Conservation (phyloP, 2,888 invertebrate species). For the Brassicogethes aeneus region DNA sequence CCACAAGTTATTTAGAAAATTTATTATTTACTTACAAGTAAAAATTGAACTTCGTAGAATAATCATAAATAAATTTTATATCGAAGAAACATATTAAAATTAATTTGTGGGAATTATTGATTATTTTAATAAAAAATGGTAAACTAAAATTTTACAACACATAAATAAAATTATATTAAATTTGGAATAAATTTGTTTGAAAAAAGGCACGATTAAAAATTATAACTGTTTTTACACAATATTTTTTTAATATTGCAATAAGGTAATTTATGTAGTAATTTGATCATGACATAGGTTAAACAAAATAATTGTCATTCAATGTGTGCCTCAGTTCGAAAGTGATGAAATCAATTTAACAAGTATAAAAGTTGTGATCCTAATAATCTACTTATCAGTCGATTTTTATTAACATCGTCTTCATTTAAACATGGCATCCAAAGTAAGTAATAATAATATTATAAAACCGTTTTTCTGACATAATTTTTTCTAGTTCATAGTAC, state of each 20-base stretch:
- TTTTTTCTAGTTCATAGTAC: slow-evolving; percentile 9
- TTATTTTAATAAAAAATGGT: no score
- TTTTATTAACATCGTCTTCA: slow-evolving; percentile 15
- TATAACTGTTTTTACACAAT: no score
- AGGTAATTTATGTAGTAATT: background rate
- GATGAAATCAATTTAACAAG: slow-evolving; percentile 13
- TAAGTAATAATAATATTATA: slow-evolving; percentile 12
- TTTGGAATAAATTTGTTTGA: no score
- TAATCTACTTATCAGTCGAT: slow-evolving; percentile 23
- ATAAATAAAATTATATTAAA: no score
- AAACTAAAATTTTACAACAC: no score
- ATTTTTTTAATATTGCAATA: background rate
- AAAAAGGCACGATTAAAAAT: no score
- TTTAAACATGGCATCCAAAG: slow-evolving; percentile 22
- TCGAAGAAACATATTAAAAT: no score
- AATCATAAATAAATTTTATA: no score
- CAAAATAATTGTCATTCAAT: slow-evolving; percentile 5
- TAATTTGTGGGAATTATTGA: no score
- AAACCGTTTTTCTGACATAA: background rate
- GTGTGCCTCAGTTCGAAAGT: slow-evolving; percentile 20
- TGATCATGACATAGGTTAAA: background rate
- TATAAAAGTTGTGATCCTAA: slow-evolving; percentile 19
- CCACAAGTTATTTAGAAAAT: no score
- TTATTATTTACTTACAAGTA: no score
- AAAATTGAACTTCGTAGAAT: no score